These are phyloP conservation scores for Brienomyrus longianalis DNA, from an alignment of 2,113 vertebrate genomes.

Conservation along the genomic window DNA sequence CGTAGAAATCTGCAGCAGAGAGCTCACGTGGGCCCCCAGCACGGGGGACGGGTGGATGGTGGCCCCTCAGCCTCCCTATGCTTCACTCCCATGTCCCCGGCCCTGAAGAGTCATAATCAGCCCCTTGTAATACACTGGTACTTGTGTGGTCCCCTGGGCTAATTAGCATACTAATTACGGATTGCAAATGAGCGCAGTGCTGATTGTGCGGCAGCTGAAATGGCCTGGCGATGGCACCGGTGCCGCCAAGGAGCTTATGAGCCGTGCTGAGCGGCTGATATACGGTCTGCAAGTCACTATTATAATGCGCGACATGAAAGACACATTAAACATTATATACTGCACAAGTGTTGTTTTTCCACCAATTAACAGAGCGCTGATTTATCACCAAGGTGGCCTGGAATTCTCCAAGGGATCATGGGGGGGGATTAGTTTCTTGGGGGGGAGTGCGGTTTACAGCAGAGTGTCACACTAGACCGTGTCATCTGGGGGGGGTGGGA, in stretches of 20 bases:
- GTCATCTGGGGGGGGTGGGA: constrained; percentile 41
- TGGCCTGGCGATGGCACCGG: constrained; percentile 72
- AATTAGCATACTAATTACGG: constrained; percentile 96
- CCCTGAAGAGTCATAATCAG: constrained; percentile 73
- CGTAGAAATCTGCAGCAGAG: background rate
- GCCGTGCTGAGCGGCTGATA: constrained; percentile 78
- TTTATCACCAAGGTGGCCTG: constrained; percentile 85
- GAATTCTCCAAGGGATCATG: constrained; percentile 67
- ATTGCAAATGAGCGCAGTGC: constrained; percentile 80
- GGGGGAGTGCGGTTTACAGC: background rate
- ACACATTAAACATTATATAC: constrained; percentile 97
- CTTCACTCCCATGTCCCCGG: constrained; percentile 33
- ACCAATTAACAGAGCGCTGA: constrained; percentile 90
- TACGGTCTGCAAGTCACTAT: constrained; percentile 92
- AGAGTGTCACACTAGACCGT: background rate
- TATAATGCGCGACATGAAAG: constrained; percentile 97
- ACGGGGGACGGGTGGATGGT: constrained; percentile 12
- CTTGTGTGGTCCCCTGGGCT: constrained; percentile 89
- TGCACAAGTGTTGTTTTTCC: constrained; percentile 95
- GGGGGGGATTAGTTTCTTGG: background rate
- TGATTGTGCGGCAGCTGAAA: constrained; percentile 66
- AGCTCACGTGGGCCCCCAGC: background rate
- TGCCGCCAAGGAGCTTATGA: constrained; percentile 92
- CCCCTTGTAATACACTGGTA: constrained; percentile 94
- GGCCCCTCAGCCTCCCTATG: constrained; percentile 4